Evolutionary conservation across 2,797 vertebrate genomes (phyloP), one percentile per base, ranked within the genome.

Genomic region (Lepus townsendii): DNA sequence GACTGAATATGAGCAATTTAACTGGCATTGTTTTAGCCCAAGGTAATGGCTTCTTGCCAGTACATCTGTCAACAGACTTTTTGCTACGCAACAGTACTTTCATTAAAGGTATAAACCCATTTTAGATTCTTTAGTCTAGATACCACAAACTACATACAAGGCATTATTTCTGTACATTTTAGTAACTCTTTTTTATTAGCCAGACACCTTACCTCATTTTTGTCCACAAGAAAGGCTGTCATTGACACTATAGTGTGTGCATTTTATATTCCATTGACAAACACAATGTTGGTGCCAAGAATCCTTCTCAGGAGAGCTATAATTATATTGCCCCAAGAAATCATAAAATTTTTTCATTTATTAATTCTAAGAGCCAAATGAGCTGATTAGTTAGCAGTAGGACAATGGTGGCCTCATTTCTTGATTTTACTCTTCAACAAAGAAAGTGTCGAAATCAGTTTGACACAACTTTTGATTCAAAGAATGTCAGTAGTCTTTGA

Each of bases 21-120:
- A 77, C 54, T 95, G 72, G n/a, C 27, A 89, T 52, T 95, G 71
- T 94, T 89, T 95, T 85, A 95, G 89, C 77, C 68, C 54, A 77
- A 32, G 63, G 89, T 73, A 83, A 82, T 90, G 80, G 52, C 50
- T 76, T 91, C 66, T 73, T 82, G 87, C 80, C 93, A 88, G n/a
- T 84, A 54, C 22, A 75, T 94, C 87, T 94, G 69, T 95, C 96
- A 96, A 73, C 72, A 94, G 30, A 77, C 73, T 83, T 57, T 86
- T 94, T 88, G 88, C 65, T 62, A 24, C 71, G 26, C 77, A 91
- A 86, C 75, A 90, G n/a, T 93, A 77, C 32, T 77, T 95, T 94
- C 92, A 89, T 89, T 92, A 89, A 96, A 91, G 42, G 30, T 88
- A 84, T 76, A 95, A 96, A 88, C 24, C 24, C 80, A 86, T 91